Conservation (phyloP, 1,140 invertebrate species). For the Oryzaephilus surinamensis region DNA sequence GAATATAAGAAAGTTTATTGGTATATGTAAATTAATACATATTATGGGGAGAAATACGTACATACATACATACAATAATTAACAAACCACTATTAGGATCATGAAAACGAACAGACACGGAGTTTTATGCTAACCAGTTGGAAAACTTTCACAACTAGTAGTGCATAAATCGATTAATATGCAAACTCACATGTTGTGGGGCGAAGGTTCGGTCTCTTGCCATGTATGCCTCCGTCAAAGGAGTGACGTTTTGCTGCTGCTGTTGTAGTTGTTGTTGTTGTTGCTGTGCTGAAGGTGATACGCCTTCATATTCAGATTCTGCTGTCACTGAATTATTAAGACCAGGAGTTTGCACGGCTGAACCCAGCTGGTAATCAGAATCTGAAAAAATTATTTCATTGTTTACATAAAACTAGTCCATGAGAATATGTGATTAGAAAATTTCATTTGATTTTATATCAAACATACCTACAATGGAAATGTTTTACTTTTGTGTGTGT, state of each 20-base stretch:
- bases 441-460: too few relatives aligned
- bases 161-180: constrained; percentile 23
- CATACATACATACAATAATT: too few relatives aligned
- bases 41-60: too few relatives aligned
- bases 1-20: constrained; percentile 13
- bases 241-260: constrained; percentile 22
- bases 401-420: too few relatives aligned
- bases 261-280: constrained; percentile 16
- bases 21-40: constrained; percentile 14
- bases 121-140: constrained; percentile 7
- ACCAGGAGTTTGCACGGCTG: constrained; percentile 44
- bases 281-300: constrained; percentile 9
- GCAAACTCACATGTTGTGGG: constrained; percentile 30
- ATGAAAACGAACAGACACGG: constrained; percentile 13
- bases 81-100: too few relatives aligned
- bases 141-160: constrained; percentile 13
- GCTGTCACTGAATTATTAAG: constrained; percentile 33
- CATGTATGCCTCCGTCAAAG: constrained; percentile 32
- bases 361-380: constrained; percentile 53
- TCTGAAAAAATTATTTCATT: constrained; percentile 34
- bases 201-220: constrained; percentile 29
- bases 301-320: constrained; percentile 22
- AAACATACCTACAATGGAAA: too few relatives aligned
- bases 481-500: too few relatives aligned
- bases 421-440: too few relatives aligned